These are phyloP conservation scores for Diachrysia chrysitis DNA, from an alignment of 2,888 invertebrate species.

Conservation along the genomic window DNA sequence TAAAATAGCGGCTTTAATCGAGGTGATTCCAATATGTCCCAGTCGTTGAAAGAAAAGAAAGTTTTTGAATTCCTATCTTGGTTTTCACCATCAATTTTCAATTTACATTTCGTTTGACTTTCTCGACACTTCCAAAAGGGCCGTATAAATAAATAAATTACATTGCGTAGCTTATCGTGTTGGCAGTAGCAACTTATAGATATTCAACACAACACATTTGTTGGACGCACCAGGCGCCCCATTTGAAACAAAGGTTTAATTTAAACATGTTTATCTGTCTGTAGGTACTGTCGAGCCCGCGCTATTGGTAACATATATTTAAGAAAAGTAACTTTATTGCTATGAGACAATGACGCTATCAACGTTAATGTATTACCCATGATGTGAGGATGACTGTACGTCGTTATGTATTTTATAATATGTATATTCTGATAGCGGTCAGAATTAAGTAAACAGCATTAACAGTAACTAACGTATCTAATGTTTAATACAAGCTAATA, in stretches of 20 bases:
- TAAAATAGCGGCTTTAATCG: neutral
- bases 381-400: slow-evolving; percentile 8
- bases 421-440: slow-evolving; percentile 47
- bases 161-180: slow-evolving; percentile 34
- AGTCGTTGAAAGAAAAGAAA: slow-evolving; percentile 13
- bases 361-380: neutral
- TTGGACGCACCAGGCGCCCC: slow-evolving; percentile 36
- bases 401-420: slow-evolving; percentile 39
- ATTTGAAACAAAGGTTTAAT: slow-evolving; percentile 56
- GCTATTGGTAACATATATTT: neutral
- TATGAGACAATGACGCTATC: neutral
- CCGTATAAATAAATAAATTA: slow-evolving; percentile 46
- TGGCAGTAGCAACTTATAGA: slow-evolving; percentile 42
- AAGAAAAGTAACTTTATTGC: neutral
- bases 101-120: slow-evolving; percentile 33
- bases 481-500: slow-evolving; percentile 22
- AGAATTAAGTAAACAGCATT: slow-evolving; percentile 22
- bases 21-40: neutral
- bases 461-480: slow-evolving; percentile 16
- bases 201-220: slow-evolving; percentile 45
- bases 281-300: slow-evolving; percentile 8
- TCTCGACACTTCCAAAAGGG: slow-evolving; percentile 31
- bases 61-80: slow-evolving; percentile 8
- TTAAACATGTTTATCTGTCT: slow-evolving; percentile 52
- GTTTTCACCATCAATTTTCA: slow-evolving; percentile 11